These are phyloP conservation scores for Bambusicola thoracicus DNA, from an alignment of 2,113 vertebrate genomes.

Conservation along the genomic window DNA sequence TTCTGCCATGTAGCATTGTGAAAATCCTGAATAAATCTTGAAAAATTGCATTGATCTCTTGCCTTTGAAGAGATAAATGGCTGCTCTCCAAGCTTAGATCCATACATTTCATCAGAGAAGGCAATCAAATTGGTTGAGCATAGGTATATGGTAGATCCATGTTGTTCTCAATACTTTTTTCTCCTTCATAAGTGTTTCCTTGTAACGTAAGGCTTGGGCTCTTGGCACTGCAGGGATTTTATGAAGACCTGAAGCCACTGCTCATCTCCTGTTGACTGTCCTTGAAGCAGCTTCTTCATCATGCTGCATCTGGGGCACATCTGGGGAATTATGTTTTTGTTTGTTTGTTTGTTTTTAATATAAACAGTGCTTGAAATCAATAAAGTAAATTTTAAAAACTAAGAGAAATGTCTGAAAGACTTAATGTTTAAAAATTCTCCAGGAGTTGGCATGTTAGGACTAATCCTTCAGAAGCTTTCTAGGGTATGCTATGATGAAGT, in stretches of 20 bases:
- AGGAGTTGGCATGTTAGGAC: neutral
- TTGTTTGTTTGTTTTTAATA: neutral
- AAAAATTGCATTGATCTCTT: neutral
- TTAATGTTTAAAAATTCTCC: neutral
- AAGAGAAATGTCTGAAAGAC: neutral
- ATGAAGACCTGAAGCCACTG: neutral
- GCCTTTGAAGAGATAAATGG: neutral
- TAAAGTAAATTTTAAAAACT: neutral
- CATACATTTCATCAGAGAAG: neutral
- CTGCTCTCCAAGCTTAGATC: neutral
- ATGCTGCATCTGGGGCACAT: no score
- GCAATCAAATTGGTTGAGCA: neutral
- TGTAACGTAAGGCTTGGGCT: neutral
- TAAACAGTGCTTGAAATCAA: neutral
- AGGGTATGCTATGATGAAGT: neutral
- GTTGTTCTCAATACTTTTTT: neutral
- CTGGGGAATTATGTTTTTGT: no score
- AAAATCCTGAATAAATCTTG: neutral
- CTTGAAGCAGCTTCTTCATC: neutral
- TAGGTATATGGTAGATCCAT: neutral
- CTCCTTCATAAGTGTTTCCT: neutral
- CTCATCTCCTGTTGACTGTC: neutral
- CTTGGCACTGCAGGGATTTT: neutral
- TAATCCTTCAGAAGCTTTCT: neutral
- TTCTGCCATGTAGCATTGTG: neutral